Evolutionary conservation across 2,113 vertebrate species (phyloP).

Genomic region (Merops nubicus): DNA sequence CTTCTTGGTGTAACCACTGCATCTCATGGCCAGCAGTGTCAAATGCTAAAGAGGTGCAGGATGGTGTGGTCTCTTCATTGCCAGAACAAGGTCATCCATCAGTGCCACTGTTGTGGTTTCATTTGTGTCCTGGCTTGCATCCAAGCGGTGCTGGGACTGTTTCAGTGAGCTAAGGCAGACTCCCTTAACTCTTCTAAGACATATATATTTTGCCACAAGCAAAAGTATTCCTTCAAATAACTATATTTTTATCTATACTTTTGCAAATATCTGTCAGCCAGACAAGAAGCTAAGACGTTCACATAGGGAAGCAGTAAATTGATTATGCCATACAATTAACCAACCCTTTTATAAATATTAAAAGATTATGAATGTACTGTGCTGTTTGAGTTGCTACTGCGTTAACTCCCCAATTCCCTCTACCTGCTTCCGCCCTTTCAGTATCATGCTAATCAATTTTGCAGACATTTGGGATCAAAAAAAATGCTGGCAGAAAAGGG

Average conservation of each 20-base stretch:
- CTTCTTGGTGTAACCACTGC: neutral
- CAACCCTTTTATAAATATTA: neutral
- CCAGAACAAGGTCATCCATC: neutral
- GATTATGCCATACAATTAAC: neutral
- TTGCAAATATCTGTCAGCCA: neutral
- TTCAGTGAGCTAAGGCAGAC: neutral
- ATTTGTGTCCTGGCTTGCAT: slow-evolving; percentile 3
- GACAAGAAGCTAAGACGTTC: neutral
- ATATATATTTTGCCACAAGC: neutral
- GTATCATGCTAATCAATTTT: neutral
- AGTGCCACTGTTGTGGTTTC: neutral
- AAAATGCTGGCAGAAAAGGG: neutral
- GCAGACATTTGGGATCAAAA: neutral
- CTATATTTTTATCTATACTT: neutral
- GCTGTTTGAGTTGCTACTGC: neutral
- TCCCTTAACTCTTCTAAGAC: neutral
- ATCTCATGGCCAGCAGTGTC: neutral
- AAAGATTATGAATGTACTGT: neutral
- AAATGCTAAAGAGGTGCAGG: slow-evolving; percentile 7
- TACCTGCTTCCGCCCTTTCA: neutral
- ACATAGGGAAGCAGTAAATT: neutral
- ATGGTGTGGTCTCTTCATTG: neutral
- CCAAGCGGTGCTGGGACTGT: neutral
- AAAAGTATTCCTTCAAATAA: neutral
- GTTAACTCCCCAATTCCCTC: neutral